Base-by-base conservation (phyloP, 2,797 vertebrate species). In the Okamejei kenojei region DNA sequence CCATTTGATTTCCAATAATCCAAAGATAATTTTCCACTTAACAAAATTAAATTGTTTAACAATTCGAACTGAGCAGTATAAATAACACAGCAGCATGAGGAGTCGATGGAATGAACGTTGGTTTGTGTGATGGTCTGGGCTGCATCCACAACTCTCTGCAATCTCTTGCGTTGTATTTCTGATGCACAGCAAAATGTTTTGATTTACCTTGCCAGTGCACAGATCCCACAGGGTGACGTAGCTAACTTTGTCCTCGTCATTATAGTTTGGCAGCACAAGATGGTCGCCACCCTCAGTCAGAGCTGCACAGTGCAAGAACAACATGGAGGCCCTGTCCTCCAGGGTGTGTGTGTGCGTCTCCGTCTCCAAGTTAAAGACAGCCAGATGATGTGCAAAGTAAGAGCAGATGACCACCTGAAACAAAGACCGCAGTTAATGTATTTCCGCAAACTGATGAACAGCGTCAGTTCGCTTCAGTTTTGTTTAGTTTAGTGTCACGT, bases 371-470 rank as follows among this genome's bases (percentile, higher is more conserved):
- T 93, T 95, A 94, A 96, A 95, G 29, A 96, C 95, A 7, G 94
- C 94, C n/a, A 96, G 94, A 91, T 95, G 95, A 94, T 95, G 94
- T 8, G 93, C 0, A 0, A 95, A 95, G 32, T 95, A 96, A 61
- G 96, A 97, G 93, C 96, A 96, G 93, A 95, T 94, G 29, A 95
- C 93, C 74, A 96, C 94, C 95, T 96, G 90, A 92, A 92, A 92
- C 35, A 92, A 29, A 92, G 90, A 76, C 29, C 29, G 35, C 88
- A 91, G 21, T 74, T 73, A 74, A 26, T 81, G 58, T 80, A 32
- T 45, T 38, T 19, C 21, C 38, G n/a, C 81, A 32, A 68, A 0
- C 45, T 6, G 45, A 54, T 3, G 4, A 54, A 54, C 45, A 54
- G 5, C 45, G 45, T 54, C 45, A 54, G 5, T 54, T 54, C 45